phyloP scores from a whole-genome alignment of 2,113 vertebrate species.

The Bos taurus region DNA sequence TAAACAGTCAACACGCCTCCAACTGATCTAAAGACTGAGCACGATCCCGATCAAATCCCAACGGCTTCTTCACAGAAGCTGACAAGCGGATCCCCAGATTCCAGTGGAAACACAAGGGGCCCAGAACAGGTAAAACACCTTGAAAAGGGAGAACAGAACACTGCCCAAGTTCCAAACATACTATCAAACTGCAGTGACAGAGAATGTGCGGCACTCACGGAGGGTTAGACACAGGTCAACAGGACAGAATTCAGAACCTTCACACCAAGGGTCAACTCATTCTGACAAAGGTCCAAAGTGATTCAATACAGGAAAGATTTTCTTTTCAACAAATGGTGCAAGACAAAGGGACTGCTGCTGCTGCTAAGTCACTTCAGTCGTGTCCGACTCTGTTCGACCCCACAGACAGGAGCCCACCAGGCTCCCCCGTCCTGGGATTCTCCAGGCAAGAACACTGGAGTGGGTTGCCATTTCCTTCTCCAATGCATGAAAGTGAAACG shows the following conservation, averaged over 20 bases:
- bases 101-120: too few species aligned
- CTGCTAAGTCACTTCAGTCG: too few species aligned
- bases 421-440: too few species aligned
- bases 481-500: too few species aligned
- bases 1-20: neutral
- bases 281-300: neutral
- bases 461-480: too few species aligned
- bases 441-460: too few species aligned
- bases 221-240: accelerated
- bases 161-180: neutral
- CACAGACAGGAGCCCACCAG: too few species aligned
- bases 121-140: neutral
- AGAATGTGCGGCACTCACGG: accelerated
- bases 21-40: neutral
- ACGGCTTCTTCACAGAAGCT: neutral
- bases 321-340: neutral
- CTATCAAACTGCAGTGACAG: neutral
- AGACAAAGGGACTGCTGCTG: too few species aligned
- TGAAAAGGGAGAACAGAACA: neutral
- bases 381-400: too few species aligned
- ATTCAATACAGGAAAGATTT: neutral
- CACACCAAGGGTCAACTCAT: accelerated
- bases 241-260: neutral
- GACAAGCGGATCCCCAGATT: neutral
- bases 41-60: neutral